Evolutionary conservation across 1,140 invertebrate species (phyloP), one percentile per base, ranked within the genome.

Genomic region (Zophobas morio): DNA sequence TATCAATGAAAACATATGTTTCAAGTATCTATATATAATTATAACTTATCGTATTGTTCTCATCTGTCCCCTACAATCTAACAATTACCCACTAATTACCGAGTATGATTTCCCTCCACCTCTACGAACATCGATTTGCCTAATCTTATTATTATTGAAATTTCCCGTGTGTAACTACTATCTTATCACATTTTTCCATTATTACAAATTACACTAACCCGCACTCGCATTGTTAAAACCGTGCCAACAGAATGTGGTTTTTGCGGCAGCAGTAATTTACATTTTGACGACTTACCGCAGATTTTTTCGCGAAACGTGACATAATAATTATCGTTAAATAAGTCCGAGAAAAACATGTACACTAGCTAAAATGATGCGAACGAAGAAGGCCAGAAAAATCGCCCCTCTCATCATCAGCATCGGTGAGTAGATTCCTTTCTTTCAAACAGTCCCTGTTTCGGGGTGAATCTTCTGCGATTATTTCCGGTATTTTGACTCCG

Each of bases 291-390:
- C 35, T 66, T 66, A 3, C 60, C 60, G 5, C 20, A 20, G 20
- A 20, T 42, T 42, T 46, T 66, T 66, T 60, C 35, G 56, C 2
- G 56, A 60, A 60, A 60, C 60, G 60, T 66, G 60, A 66, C 60
- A 32, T 42, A 66, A 46, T 42, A 66, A 66, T 66, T 66, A 66
- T 66, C 60, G 60, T 5, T 57, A 66, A 36, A 66, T 42, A 33
- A 66, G 42, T 42, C 6, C 36, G 42, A 1, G 36, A 20, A 0
- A 8, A 42, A n/a, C 32, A 36, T 57, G 33, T 2, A 37, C 60
- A 66, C 6, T 66, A 4, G 54, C 32, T n/a, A 32, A 40, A 40
- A 66, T 66, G 39, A 66, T 42, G 1, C 37, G 37, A 40, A 40
- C 20, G n/a, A 66, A 66, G 20, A 46, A 20, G 42, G 60, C 8